Evolutionary conservation across 1,140 invertebrate species (phyloP).

Genomic region (Drosophila sp.): DNA sequence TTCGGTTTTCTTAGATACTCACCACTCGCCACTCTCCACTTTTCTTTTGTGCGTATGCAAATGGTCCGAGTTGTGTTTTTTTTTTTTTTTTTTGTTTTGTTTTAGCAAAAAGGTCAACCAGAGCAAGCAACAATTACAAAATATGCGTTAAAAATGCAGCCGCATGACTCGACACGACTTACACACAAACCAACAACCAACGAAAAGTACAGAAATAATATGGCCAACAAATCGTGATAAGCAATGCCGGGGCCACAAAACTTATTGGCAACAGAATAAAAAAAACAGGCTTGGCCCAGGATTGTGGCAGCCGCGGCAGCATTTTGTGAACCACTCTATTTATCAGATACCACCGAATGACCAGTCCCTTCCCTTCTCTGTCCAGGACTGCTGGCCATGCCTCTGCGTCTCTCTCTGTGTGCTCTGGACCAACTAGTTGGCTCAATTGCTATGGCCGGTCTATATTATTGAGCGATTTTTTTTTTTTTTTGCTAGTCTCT

Average conservation of each 20-base stretch:
- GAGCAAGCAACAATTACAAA: conserved; percentile 75
- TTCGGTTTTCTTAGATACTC: not conserved
- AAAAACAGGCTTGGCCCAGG: conserved; percentile 75
- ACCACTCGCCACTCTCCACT: not conserved
- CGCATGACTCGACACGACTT: conserved; percentile 73
- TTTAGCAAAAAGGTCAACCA: conserved; percentile 67
- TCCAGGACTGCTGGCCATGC: conserved; percentile 13
- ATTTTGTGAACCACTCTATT: conserved; percentile 82
- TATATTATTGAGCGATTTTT: conserved; percentile 82
- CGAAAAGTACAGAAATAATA: conserved; percentile 69
- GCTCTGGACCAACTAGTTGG: conserved; percentile 70
- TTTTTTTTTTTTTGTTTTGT: not conserved
- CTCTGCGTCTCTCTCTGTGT: conserved; percentile 5
- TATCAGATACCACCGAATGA: conserved; percentile 62
- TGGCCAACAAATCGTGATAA: conserved; percentile 80
- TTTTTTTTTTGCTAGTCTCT: conserved; percentile 42
- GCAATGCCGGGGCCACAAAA: conserved; percentile 70
- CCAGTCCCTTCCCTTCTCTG: not conserved
- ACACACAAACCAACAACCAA: conserved; percentile 25
- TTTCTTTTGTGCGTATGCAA: conserved; percentile 60
- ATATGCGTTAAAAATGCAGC: conserved; percentile 80
- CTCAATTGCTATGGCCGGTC: conserved; percentile 80
- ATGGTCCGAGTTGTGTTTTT: conserved; percentile 37
- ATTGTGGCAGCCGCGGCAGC: conserved; percentile 62
- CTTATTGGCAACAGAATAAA: conserved; percentile 68